A percentile compares a stretch with the other conserved stretches of the same genome.
Evolutionary conservation across 1,140 invertebrate genomes (phyloP).

Genomic region (Himalopsyche phryganea): DNA sequence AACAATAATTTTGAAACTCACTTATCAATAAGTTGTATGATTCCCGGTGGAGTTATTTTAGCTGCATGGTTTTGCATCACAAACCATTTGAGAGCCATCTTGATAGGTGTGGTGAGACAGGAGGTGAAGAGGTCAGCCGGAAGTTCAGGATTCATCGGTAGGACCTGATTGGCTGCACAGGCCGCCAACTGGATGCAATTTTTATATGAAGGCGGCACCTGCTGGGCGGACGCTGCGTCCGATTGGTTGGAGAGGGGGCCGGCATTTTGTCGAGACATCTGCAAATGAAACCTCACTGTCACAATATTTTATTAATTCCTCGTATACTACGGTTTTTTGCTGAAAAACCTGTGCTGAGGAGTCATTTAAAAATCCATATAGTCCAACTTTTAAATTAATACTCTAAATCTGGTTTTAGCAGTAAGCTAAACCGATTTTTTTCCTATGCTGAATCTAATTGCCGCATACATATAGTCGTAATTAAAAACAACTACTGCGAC

Average conservation of each 20-base stretch:
- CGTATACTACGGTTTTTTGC: no score
- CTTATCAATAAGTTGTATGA: slow-evolving; percentile 86
- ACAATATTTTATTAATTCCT: no score
- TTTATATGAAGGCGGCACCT: slow-evolving; percentile 61
- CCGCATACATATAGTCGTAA: no score
- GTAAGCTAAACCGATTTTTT: no score
- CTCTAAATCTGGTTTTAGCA: no score
- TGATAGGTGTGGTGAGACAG: slow-evolving; percentile 97
- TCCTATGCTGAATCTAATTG: no score
- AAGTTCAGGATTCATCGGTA: slow-evolving; percentile 96
- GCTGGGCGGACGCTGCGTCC: slow-evolving; percentile 21
- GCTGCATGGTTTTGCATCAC: slow-evolving; percentile 77
- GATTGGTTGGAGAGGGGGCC: background rate
- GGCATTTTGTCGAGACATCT: slow-evolving; percentile 24
- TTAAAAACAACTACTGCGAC: no score
- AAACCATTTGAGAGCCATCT: slow-evolving; percentile 94
- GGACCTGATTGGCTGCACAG: slow-evolving; percentile 83
- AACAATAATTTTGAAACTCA: no score
- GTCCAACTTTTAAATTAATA: no score
- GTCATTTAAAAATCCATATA: no score
- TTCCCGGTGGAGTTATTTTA: slow-evolving; percentile 76
- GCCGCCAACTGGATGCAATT: slow-evolving; percentile 97
- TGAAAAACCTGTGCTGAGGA: no score
- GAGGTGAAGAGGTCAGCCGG: slow-evolving; percentile 99
- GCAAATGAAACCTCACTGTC: background rate